Conservation (phyloP, 2,888 invertebrate species). For the Cremastinae sp. region DNA sequence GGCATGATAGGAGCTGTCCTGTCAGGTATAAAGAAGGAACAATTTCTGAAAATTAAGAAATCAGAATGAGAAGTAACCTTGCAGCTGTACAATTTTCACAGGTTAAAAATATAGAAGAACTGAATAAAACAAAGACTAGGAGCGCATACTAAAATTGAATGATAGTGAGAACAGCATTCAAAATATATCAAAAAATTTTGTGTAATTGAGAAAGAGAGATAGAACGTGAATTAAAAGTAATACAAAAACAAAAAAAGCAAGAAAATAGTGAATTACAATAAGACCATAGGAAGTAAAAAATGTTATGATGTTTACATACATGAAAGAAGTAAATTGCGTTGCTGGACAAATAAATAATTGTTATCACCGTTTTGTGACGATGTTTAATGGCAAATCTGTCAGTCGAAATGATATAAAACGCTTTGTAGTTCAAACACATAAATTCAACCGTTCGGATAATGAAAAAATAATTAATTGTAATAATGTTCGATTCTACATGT, state of each 20-base stretch:
- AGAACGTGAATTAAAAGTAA: slow-evolving; percentile 23
- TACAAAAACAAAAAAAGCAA: slow-evolving; percentile 5
- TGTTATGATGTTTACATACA: slow-evolving; percentile 61
- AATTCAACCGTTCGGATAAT: slow-evolving; percentile 27
- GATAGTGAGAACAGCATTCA: slow-evolving; percentile 13
- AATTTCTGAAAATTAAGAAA: slow-evolving; percentile 9
- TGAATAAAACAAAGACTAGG: too few species aligned
- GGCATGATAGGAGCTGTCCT: slow-evolving; percentile 24
- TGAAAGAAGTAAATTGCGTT: slow-evolving; percentile 51
- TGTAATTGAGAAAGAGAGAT: not conserved
- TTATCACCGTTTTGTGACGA: slow-evolving; percentile 57
- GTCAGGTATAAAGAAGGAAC: slow-evolving; percentile 24
- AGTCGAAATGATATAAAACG: slow-evolving; percentile 40
- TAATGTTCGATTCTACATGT: slow-evolving; percentile 38
- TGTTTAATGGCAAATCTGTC: slow-evolving; percentile 39
- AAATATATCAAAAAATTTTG: slow-evolving; percentile 7
- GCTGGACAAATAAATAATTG: slow-evolving; percentile 60
- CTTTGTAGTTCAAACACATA: slow-evolving; percentile 48
- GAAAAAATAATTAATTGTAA: slow-evolving; percentile 40
- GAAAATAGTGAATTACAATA: slow-evolving; percentile 48
- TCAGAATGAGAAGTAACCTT: not conserved
- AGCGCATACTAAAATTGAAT: slow-evolving; percentile 9
- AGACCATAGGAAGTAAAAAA: slow-evolving; percentile 18
- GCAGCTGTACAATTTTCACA: too few species aligned
- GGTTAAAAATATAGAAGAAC: too few species aligned